phyloP scores from a whole-genome alignment of 2,797 vertebrate genomes.

The Naso thynnoides region DNA sequence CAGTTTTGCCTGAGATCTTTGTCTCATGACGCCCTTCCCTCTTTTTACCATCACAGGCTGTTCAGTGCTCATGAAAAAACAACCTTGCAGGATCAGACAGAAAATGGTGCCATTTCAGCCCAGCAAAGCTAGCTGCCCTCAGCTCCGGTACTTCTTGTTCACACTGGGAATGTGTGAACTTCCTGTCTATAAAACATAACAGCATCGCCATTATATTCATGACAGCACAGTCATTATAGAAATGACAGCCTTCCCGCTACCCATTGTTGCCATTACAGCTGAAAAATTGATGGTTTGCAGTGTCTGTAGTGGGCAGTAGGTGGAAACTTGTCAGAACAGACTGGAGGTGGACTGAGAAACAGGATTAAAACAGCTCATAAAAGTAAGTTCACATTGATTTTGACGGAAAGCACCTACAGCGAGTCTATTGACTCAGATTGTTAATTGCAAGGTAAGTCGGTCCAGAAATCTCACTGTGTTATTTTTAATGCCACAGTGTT shows the following conservation, averaged over 20 bases:
- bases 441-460: conserved; percentile 59
- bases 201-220: conserved; percentile 71
- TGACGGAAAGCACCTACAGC: conserved; percentile 40
- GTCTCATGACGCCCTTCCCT: neutral
- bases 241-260: conserved; percentile 65
- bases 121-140: conserved; percentile 25
- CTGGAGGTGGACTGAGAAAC: conserved; percentile 61
- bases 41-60: neutral
- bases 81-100: neutral
- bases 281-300: conserved; percentile 65
- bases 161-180: conserved; percentile 59
- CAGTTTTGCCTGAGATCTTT: neutral
- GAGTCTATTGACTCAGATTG: conserved; percentile 37
- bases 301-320: conserved; percentile 68
- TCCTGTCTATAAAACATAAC: conserved; percentile 69
- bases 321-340: conserved; percentile 71
- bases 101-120: conserved; percentile 29
- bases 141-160: conserved; percentile 32
- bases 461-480: conserved; percentile 30
- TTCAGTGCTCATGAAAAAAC: conserved; percentile 15
- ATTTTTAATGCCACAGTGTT: conserved; percentile 43
- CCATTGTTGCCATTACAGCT: conserved; percentile 70
- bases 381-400: conserved; percentile 47
- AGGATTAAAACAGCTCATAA: conserved; percentile 52
- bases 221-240: conserved; percentile 74